Evolutionary conservation across 2,888 invertebrate species (phyloP).

Genomic region (Stratiomys singularior): DNA sequence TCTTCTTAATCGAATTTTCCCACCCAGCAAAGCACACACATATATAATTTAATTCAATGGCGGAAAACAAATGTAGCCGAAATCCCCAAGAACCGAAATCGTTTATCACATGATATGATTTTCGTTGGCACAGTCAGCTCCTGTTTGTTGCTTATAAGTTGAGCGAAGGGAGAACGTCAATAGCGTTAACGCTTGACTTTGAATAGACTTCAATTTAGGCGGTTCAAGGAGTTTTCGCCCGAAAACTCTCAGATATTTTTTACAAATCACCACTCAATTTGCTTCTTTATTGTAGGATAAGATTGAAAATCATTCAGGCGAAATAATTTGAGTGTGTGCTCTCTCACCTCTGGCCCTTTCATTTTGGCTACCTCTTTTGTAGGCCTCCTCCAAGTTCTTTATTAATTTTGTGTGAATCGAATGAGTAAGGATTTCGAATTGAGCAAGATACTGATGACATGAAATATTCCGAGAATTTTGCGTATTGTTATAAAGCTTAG

Average conservation of each 20-base stretch:
- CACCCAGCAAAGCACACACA: background rate
- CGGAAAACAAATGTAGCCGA: slow-evolving; percentile 6
- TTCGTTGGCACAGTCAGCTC: background rate
- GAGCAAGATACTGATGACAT: too few relatives aligned
- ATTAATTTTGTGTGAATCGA: too few relatives aligned
- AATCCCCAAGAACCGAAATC: background rate
- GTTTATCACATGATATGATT: slow-evolving; percentile 2
- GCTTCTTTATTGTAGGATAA: slow-evolving; percentile 27
- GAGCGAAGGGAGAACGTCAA: background rate
- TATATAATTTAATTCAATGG: background rate
- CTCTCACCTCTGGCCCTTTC: background rate
- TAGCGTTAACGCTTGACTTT: slow-evolving; percentile 6
- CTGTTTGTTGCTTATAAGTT: too few relatives aligned
- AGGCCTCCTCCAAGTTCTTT: too few relatives aligned
- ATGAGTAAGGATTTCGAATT: too few relatives aligned
- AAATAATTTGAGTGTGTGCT: slow-evolving; percentile 28
- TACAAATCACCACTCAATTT: slow-evolving; percentile 39
- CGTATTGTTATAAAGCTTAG: too few relatives aligned
- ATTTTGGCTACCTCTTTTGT: too few relatives aligned
- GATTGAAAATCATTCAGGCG: slow-evolving; percentile 43
- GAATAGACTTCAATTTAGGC: slow-evolving; percentile 20
- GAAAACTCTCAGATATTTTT: background rate
- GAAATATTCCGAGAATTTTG: too few relatives aligned
- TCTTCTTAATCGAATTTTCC: too few relatives aligned
- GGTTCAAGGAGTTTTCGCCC: slow-evolving; percentile 2